Conservation (phyloP, 1,140 invertebrate genomes). For the Lasioglossum albipes region DNA sequence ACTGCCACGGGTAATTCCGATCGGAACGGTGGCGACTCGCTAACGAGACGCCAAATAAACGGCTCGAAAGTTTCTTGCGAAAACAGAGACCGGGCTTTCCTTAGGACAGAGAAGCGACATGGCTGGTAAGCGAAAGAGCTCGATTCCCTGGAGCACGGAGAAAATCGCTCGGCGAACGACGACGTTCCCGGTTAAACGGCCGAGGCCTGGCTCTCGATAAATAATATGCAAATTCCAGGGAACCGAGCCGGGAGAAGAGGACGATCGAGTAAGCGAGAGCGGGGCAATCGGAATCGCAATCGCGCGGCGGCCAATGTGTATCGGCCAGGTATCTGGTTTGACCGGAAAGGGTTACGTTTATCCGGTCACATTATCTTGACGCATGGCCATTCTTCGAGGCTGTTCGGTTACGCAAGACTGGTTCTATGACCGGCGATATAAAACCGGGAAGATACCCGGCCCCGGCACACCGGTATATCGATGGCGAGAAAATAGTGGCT, state of each 20-base stretch:
- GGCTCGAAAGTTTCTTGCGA: too few relatives aligned
- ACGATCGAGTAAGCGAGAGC: too few relatives aligned
- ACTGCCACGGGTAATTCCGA: too few relatives aligned
- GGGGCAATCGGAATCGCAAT: conserved; percentile 1
- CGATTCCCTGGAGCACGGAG: background rate
- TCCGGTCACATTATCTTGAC: conserved; percentile 66
- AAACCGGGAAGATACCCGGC: conserved; percentile 56
- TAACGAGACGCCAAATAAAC: too few relatives aligned
- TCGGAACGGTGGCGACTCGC: too few relatives aligned
- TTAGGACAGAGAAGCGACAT: too few relatives aligned
- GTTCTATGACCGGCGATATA: conserved; percentile 57
- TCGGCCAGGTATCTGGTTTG: conserved; percentile 53
- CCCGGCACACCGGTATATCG: conserved; percentile 39
- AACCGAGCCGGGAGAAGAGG: background rate
- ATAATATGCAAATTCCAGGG: conserved; percentile 42
- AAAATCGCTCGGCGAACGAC: background rate
- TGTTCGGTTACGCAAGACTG: conserved; percentile 62
- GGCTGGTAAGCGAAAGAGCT: too few relatives aligned
- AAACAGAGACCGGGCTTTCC: too few relatives aligned
- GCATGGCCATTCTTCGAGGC: conserved; percentile 60
- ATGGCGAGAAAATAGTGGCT: conserved; percentile 53
- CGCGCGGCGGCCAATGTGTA: conserved; percentile 6
- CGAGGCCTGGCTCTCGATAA: conserved; percentile 5
- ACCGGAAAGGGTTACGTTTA: conserved; percentile 68
- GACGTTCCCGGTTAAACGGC: conserved; percentile 5